Evolutionary conservation across 92 coral and sea anemone genomes (phyloP).

Genomic region (Isaurus tuberculatus): DNA sequence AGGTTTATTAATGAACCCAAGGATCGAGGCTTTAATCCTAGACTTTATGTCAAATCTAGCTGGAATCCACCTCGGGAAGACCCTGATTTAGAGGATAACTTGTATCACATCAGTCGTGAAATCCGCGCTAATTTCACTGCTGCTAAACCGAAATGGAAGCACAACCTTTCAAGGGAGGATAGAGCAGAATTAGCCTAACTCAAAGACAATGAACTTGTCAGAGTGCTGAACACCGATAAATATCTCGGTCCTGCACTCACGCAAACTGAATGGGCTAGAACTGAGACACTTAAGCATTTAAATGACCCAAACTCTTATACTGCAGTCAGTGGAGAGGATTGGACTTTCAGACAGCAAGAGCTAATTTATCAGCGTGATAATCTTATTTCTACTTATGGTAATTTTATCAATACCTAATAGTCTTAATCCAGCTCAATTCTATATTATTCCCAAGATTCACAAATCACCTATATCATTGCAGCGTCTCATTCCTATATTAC

Average conservation of each 20-base stretch:
- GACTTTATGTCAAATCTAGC: constrained; percentile 43
- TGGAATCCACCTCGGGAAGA: constrained; percentile 53
- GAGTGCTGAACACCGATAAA: no score
- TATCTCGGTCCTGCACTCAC: no score
- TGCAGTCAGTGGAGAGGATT: constrained; percentile 7
- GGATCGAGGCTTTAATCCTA: constrained; percentile 54
- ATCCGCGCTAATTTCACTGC: not conserved
- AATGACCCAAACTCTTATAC: constrained; percentile 17
- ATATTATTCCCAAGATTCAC: constrained; percentile 28
- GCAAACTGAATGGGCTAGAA: no score
- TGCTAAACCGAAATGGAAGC: not conserved
- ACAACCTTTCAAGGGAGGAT: not conserved
- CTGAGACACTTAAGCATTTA: constrained; percentile 19
- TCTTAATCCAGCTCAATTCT: constrained; percentile 12
- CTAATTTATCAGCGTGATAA: no score
- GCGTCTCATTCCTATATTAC: no score
- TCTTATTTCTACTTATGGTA: constrained; percentile 31
- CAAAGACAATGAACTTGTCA: no score
- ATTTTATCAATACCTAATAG: not conserved
- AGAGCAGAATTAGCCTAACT: not conserved
- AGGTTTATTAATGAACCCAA: constrained; percentile 26
- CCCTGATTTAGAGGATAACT: not conserved
- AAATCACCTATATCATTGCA: no score
- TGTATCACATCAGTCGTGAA: constrained; percentile 11
- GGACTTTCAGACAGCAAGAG: no score